These are phyloP conservation scores for Diachasmimorpha longicaudata DNA, from an alignment of 1,140 invertebrate genomes.

Conservation along the genomic window DNA sequence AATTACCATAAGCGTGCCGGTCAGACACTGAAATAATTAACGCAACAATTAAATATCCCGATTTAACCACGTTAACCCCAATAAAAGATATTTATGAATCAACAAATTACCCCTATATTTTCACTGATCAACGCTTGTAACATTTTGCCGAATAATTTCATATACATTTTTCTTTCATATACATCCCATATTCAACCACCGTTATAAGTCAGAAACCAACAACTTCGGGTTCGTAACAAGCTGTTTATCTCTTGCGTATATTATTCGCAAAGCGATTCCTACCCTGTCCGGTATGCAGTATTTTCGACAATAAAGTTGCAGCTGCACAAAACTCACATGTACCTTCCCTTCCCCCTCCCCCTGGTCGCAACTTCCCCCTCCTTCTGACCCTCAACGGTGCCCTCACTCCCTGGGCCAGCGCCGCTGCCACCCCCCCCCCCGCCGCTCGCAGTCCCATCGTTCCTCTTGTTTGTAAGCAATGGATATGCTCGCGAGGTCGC, in stretches of 20 bases:
- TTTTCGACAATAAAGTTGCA: slow-evolving; percentile 21
- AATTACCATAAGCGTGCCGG: too few species aligned
- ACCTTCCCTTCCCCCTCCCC: slow-evolving; percentile 33
- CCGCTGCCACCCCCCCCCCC: too few species aligned
- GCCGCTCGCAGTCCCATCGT: too few species aligned
- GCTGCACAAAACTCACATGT: slow-evolving; percentile 28
- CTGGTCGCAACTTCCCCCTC: too few species aligned
- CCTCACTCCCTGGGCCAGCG: too few species aligned
- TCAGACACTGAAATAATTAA: too few species aligned
- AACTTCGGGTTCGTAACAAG: not conserved
- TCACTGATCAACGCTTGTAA: not conserved
- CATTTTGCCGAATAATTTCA: not conserved
- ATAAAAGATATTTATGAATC: slow-evolving; percentile 5
- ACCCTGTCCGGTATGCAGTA: not conserved
- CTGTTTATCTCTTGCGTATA: not conserved
- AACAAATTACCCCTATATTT: slow-evolving; percentile 16
- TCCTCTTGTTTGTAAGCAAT: not conserved
- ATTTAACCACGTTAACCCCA: not conserved
- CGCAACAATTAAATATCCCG: too few species aligned
- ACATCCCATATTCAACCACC: not conserved
- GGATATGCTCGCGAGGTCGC: not conserved
- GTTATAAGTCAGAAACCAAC: slow-evolving; percentile 3
- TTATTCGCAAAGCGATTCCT: not conserved
- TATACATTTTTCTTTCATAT: not conserved
- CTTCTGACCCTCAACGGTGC: too few species aligned